Conservation (phyloP, 2,888 invertebrate genomes). For the Cataglyphis albicans region DNA sequence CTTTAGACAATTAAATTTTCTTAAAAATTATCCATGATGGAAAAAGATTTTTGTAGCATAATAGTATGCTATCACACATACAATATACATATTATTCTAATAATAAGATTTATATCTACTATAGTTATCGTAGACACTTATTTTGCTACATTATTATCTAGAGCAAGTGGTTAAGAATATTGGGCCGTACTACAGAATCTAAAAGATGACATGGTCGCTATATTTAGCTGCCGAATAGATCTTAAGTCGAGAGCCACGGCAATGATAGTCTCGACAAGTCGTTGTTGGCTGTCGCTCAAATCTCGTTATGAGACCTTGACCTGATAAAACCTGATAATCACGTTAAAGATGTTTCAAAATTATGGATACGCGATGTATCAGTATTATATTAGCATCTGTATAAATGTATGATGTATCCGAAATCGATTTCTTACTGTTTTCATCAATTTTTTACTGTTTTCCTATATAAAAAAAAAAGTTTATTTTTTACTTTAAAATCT, state of each 20-base stretch:
- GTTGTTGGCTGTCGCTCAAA: conserved; percentile 78
- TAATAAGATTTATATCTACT: conserved; percentile 1
- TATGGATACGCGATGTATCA: neutral
- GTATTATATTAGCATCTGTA: neutral
- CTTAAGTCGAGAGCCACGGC: conserved; percentile 62
- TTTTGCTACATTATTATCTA: conserved; percentile 4
- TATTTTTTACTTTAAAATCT: neutral
- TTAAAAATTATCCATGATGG: neutral
- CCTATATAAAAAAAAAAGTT: neutral
- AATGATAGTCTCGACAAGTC: conserved; percentile 61
- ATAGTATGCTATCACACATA: neutral
- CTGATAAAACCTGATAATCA: conserved; percentile 66
- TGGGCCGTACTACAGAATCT: conserved; percentile 22
- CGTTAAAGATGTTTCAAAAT: conserved; percentile 34
- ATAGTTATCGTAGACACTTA: conserved; percentile 20
- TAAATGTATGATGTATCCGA: neutral
- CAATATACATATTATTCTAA: neutral
- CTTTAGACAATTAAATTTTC: neutral
- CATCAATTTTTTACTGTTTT: neutral
- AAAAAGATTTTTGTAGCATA: neutral
- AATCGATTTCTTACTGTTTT: conserved; percentile 1
- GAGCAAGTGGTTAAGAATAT: conserved; percentile 15
- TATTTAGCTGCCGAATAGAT: conserved; percentile 74
- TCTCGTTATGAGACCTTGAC: conserved; percentile 76
- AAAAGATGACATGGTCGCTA: conserved; percentile 63